Base-by-base conservation (phyloP, 2,797 vertebrate species). In the Acanthopagrus latus region DNA sequence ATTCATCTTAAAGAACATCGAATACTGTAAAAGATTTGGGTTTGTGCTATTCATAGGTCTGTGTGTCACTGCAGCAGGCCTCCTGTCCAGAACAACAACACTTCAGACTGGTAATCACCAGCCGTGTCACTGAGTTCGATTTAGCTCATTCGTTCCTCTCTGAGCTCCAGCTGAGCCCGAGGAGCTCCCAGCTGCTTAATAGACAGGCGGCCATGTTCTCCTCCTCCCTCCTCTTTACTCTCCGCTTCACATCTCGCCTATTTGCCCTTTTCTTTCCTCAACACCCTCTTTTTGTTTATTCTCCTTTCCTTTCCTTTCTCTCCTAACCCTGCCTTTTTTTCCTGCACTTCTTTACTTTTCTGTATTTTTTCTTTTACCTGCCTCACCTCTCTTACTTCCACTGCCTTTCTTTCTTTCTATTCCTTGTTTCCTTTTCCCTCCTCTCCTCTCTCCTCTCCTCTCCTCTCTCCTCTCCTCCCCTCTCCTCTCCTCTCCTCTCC, bases 101-200 rank as follows among this genome's bases (percentile, higher is more conserved):
- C 74, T 78, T 81, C 50, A 62, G 11, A 58, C 51, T 25, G 9
- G 27, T 78, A 75, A 84, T 85, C 60, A 78, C 23, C 76, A 55
- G 14, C 65, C 13, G 0, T 73, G 86, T 75, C 83, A 78, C 20
- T 0, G 58, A 70, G 76, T 66, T 73, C 12, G 12, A 51, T 79
- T 65, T 11, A 47, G 71, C 71, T 51, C 64, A 56, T 82, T 70
- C 33, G 10, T 74, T 81, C 69, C 52, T 54, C 67, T 17, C 64
- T 4, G 50, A 70, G 74, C 78, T 87, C 74, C 87, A 86, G 84
- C 89, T 86, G 88, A 21, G 78, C 50, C 76, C 25, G 64, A 82
- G 81, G 60, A 64, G 66, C 43, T 48, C 48, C 46, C 3, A 56
- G 58, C 46, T 29, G 59, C 16, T 51, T 70, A 18, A 55, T 33